phyloP scores from a whole-genome alignment of 1,140 invertebrate genomes.

The Harlomillsia oculata region DNA sequence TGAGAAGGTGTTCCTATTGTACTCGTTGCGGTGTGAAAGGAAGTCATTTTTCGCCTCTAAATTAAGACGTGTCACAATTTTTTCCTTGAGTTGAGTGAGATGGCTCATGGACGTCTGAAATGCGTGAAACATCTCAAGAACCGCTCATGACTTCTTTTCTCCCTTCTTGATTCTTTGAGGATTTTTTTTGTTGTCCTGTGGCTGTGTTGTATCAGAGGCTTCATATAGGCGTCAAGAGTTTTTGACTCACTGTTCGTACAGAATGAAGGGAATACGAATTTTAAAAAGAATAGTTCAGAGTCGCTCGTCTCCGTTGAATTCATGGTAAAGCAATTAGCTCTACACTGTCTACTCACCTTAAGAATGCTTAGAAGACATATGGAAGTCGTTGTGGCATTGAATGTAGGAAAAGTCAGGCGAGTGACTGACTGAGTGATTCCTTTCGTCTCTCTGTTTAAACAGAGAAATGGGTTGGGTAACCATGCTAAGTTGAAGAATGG shows the following conservation, averaged over 20 bases:
- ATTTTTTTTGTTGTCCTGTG: too few relatives aligned
- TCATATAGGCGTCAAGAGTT: too few relatives aligned
- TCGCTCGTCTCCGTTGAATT: background rate
- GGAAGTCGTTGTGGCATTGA: background rate
- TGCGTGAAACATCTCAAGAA: too few relatives aligned
- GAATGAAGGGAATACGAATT: too few relatives aligned
- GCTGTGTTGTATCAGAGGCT: too few relatives aligned
- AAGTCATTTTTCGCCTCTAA: slow-evolving; percentile 33
- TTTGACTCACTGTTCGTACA: too few relatives aligned
- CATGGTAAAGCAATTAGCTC: slow-evolving; percentile 18
- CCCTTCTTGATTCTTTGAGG: background rate
- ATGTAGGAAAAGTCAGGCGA: too few relatives aligned
- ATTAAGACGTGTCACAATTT: slow-evolving; percentile 32
- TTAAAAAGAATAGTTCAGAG: background rate
- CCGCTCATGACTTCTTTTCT: background rate
- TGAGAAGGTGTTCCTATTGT: slow-evolving; percentile 16
- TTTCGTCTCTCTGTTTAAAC: too few relatives aligned
- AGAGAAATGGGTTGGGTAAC: too few relatives aligned
- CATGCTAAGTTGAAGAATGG: too few relatives aligned
- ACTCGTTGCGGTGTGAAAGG: slow-evolving; percentile 23
- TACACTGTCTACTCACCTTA: too few relatives aligned
- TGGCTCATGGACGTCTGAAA: slow-evolving; percentile 8
- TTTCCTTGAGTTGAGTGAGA: slow-evolving; percentile 12
- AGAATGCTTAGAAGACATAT: background rate
- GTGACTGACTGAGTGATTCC: too few relatives aligned